These are phyloP conservation scores for Agrochola macilenta DNA, from an alignment of 2,888 invertebrate genomes.

Conservation along the genomic window DNA sequence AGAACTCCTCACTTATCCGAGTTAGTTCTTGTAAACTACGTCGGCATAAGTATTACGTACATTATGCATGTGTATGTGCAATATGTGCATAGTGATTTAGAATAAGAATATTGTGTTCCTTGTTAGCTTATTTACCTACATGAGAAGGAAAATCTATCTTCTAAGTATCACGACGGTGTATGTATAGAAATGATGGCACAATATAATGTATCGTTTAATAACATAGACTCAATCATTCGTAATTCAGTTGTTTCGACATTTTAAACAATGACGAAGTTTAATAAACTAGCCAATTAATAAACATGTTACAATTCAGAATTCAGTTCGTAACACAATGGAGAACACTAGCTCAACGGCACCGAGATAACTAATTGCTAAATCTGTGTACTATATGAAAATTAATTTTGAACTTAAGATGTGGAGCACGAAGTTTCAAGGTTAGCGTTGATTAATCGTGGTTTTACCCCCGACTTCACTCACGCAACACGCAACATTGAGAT, in stretches of 20 bases:
- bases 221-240: neutral
- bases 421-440: slow-evolving; percentile 79
- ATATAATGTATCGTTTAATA: neutral
- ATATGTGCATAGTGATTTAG: slow-evolving; percentile 21
- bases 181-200: neutral
- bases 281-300: slow-evolving; percentile 27
- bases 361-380: slow-evolving; percentile 67
- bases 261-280: slow-evolving; percentile 2
- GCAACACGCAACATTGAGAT: slow-evolving; percentile 70
- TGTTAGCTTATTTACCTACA: slow-evolving; percentile 3
- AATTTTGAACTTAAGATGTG: slow-evolving; percentile 76
- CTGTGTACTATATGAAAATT: slow-evolving; percentile 74
- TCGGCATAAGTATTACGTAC: slow-evolving; percentile 15
- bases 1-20: slow-evolving; percentile 38
- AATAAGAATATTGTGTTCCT: slow-evolving; percentile 6
- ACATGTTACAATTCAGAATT: slow-evolving; percentile 31
- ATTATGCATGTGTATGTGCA: slow-evolving; percentile 21
- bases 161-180: neutral
- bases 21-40: slow-evolving; percentile 39
- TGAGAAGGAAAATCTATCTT: neutral
- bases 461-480: slow-evolving; percentile 68
- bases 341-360: slow-evolving; percentile 35
- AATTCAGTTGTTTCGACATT: slow-evolving; percentile 7
- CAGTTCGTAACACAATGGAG: slow-evolving; percentile 32
- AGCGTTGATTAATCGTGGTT: slow-evolving; percentile 82